Percentiles rank a stretch among this genome's conserved stretches.
phyloP scores from a whole-genome alignment of 2,888 invertebrate species.

The Drosophila pseudotalamancana region DNA sequence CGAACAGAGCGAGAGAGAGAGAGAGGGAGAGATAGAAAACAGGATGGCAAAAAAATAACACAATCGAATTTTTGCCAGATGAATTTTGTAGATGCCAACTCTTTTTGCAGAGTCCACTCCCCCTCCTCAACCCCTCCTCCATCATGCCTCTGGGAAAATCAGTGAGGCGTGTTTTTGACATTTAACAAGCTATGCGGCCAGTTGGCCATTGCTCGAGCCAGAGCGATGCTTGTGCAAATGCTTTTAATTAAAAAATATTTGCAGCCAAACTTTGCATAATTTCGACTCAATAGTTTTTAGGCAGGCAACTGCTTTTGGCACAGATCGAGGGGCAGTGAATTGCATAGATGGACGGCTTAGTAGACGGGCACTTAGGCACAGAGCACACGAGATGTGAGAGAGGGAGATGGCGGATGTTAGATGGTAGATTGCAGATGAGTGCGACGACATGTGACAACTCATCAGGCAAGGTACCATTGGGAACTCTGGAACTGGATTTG shows the following conservation, averaged over 20 bases:
- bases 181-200: conserved; percentile 67
- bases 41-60: conserved; percentile 24
- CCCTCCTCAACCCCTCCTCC: not conserved
- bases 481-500: conserved; percentile 45
- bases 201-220: conserved; percentile 44
- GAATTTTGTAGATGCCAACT: conserved; percentile 61
- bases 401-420: not conserved
- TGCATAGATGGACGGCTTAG: conserved; percentile 38
- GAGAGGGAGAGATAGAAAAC: not conserved
- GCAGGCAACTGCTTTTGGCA: conserved; percentile 33
- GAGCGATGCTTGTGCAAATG: conserved; percentile 51
- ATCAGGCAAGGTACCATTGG: conserved; percentile 64
- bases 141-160: conserved; percentile 43
- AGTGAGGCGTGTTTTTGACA: conserved; percentile 73
- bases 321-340: not conserved
- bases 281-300: conserved; percentile 62
- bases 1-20: not conserved
- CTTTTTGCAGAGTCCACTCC: conserved; percentile 19
- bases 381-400: conserved; percentile 9
- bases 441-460: conserved; percentile 77
- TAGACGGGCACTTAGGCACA: conserved; percentile 47
- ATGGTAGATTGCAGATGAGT: conserved; percentile 23
- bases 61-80: conserved; percentile 66
- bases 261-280: conserved; percentile 67
- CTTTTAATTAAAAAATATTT: conserved; percentile 76